Conservation (phyloP, 2,888 invertebrate genomes). For the Xanthia togata region DNA sequence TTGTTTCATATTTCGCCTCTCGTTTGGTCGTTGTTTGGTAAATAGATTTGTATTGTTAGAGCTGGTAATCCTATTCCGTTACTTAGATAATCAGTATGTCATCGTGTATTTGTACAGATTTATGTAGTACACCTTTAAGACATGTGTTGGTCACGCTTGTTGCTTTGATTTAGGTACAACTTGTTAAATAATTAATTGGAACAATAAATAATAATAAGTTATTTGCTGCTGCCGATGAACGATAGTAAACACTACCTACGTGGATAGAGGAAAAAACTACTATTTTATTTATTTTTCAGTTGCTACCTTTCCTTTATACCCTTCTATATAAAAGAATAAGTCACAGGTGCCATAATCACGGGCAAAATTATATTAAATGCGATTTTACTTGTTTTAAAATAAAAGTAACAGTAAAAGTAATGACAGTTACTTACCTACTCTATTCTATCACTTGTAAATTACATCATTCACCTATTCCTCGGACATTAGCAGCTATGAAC, state of each 20-base stretch:
- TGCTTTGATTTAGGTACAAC: constrained; percentile 18
- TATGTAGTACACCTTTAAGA: constrained; percentile 30
- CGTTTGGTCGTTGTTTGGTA: constrained; percentile 78
- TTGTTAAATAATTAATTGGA: constrained; percentile 29
- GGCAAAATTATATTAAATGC: neutral
- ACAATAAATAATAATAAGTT: constrained; percentile 2
- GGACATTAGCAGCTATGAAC: too few relatives aligned
- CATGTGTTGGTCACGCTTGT: constrained; percentile 33
- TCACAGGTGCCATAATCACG: neutral
- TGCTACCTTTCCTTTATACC: neutral
- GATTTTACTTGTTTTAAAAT: neutral
- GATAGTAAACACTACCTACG: neutral
- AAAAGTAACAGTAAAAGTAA: neutral
- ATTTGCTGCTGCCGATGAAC: neutral
- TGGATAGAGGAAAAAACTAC: neutral
- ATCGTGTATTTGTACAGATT: constrained; percentile 60
- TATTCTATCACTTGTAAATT: neutral
- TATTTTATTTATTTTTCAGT: neutral
- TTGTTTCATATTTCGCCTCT: constrained; percentile 85
- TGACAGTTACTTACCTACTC: neutral
- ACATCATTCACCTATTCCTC: too few relatives aligned
- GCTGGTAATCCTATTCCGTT: constrained; percentile 83
- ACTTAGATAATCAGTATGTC: constrained; percentile 77
- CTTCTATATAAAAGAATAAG: neutral
- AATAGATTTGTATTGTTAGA: constrained; percentile 85